Evolutionary conservation across 2,797 vertebrate species (phyloP), one percentile per base, ranked within the genome.

Genomic region (Knipowitschia caucasica): DNA sequence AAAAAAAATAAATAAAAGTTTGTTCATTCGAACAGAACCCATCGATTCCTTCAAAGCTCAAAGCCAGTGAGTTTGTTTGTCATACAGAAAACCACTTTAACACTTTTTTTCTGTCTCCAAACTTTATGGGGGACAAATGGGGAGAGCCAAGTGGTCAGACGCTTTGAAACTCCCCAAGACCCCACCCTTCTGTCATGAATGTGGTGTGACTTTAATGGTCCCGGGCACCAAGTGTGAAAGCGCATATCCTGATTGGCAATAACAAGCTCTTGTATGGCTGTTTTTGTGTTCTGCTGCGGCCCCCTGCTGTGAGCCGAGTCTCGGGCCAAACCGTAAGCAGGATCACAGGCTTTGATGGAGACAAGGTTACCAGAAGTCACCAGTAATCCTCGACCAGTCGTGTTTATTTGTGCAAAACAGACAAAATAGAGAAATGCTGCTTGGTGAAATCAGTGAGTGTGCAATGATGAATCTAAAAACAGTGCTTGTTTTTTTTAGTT

Each of bases 351-450:
- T 38, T n/a, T 49, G 59, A 67, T 67, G 64, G 47, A 29, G n/a
- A 3, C 56, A 59, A 57, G 82, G 81, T 88, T 85, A 89, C 68
- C 76, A 25, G 56, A 66, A 74, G 82, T 82, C 73, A 78, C 62
- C 43, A 25, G 50, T 50, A 42, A 73, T 45, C 81, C 87, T 70
- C 80, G n/a, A n/a, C n/a, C n/a, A n/a, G n/a, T n/a, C n/a, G n/a
- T n/a, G n/a, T n/a, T n/a, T n/a, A n/a, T n/a, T n/a, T n/a, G n/a
- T 88, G 79, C 30, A 51, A 67, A 50, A 62, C 18, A 53, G 64
- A 67, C 40, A 18, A 50, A 71, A 45, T 56, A 74, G 50, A 71
- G 78, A 27, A 69, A 75, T 83, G 77, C 80, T 73, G 53, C 42
- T 46, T 43, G 9, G 69, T 61, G 62, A 53, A 47, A 79, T 72